Evolutionary conservation across 2,113 vertebrate genomes (phyloP), one percentile per base, ranked within the genome.

Genomic region (Cyphomyrus plagiostoma): DNA sequence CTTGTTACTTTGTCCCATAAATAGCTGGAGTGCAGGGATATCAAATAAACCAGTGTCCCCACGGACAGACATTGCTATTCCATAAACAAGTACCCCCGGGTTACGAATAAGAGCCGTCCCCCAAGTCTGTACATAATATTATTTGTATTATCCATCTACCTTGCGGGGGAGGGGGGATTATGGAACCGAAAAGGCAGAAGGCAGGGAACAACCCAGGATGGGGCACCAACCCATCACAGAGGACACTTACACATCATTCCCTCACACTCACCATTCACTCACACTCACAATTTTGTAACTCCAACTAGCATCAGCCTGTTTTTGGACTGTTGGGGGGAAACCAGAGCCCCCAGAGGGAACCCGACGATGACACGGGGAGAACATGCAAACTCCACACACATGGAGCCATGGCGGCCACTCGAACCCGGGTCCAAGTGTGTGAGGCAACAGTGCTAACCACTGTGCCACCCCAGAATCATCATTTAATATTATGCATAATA

Each of bases 1-100:
- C 15, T 42, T 58, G 42, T 80, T 89, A 89, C 77, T 21, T 83
- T 9, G 30, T 52, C 35, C 49, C 30, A 89, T 83, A 53, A 83
- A 89, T 82, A 77, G 48, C 74, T 83, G 74, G 66, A 89, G 26
- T 42, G 48, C 58, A 21, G 48, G 74, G 50, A 39, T 83, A 89
- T 42, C 80, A 89, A 88, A 49, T 19, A 87, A 26, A 58, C 50
- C 50, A 88, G 70, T 45, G 58, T n/a, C 26, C 23, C 19, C 26
- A 83, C 53, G 4, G 45, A 4, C 10, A 30, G 10, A 70, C 10
- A 30, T 66, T n/a, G n/a, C 62, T 13, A 30, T 70, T 30, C 3
- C 10, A 6, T 30, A 70, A 4, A 26, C 62, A 70, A 11, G 26
- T 13, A 70, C 3, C n/a, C 23, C 10, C 62, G 4, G n/a, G 62